These are phyloP conservation scores for Aromia moschata DNA, from an alignment of 2,888 invertebrate species.

Conservation along the genomic window DNA sequence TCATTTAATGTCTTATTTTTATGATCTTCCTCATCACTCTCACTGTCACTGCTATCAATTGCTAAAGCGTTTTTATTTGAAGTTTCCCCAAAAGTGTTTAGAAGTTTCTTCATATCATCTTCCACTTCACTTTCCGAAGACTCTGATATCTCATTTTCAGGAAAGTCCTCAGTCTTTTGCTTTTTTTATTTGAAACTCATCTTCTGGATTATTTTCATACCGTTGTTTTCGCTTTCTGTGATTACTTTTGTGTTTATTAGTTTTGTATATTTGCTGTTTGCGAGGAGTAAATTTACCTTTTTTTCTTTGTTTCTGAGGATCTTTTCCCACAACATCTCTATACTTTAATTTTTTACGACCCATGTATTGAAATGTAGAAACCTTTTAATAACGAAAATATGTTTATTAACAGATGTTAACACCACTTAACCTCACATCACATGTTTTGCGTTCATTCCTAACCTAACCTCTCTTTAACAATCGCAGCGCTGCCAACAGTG, in stretches of 20 bases:
- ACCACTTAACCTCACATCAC: no score
- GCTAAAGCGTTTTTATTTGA: conserved; percentile 47
- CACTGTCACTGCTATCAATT: conserved; percentile 57
- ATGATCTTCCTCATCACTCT: conserved; percentile 42
- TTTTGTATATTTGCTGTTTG: conserved; percentile 48
- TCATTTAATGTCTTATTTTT: conserved; percentile 33
- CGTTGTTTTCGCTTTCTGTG: no score
- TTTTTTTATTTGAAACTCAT: conserved; percentile 66
- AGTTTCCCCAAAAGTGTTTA: conserved; percentile 47
- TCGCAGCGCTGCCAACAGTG: no score
- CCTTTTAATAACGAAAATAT: no score
- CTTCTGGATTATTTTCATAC: conserved; percentile 50
- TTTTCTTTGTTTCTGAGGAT: conserved; percentile 35
- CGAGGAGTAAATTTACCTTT: conserved; percentile 36
- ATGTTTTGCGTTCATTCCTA: no score
- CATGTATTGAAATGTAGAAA: no score
- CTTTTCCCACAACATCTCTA: conserved; percentile 46
- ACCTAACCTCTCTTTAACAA: no score
- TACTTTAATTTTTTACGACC: conserved; percentile 50
- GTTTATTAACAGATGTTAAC: no score
- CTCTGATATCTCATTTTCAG: no score
- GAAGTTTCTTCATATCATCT: conserved; percentile 48
- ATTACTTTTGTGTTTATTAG: conserved; percentile 36
- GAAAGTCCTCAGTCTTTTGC: no score
- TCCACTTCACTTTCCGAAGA: conserved; percentile 45